These are phyloP conservation scores for Cremastobaeus sp. DNA, from an alignment of 2,888 invertebrate genomes.

Conservation along the genomic window DNA sequence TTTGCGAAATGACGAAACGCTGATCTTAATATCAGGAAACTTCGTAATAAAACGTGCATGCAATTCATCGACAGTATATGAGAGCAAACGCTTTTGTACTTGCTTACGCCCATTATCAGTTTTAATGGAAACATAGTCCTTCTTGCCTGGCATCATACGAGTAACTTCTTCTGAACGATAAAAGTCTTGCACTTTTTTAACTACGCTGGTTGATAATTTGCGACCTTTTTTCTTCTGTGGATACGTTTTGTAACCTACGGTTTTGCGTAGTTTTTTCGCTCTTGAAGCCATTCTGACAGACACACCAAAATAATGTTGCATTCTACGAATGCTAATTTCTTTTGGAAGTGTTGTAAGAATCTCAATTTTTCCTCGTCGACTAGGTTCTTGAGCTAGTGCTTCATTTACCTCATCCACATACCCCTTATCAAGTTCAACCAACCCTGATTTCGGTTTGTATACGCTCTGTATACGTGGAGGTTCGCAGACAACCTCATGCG, in stretches of 20 bases:
- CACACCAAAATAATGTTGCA: constrained; percentile 9
- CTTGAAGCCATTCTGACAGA: constrained; percentile 19
- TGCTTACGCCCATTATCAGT: not conserved
- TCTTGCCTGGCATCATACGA: constrained; percentile 30
- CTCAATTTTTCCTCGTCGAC: constrained; percentile 6
- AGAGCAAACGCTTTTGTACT: constrained; percentile 18
- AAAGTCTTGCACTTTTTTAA: constrained; percentile 18
- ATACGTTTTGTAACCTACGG: not conserved
- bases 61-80: constrained; percentile 11
- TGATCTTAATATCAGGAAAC: constrained; percentile 11
- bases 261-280: constrained; percentile 15
- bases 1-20: not conserved
- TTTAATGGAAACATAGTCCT: constrained; percentile 22
- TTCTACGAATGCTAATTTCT: constrained; percentile 9
- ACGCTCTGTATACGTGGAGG: not conserved
- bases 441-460: not conserved
- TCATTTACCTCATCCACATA: not conserved
- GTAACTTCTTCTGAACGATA: constrained; percentile 19
- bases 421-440: not conserved
- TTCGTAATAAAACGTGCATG: constrained; percentile 5
- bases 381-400: not conserved
- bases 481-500: not conserved
- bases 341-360: constrained; percentile 22
- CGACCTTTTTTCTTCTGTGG: not conserved
- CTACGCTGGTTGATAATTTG: not conserved